phyloP scores from a whole-genome alignment of 2,113 vertebrate genomes.

The Tenrec ecaudatus region DNA sequence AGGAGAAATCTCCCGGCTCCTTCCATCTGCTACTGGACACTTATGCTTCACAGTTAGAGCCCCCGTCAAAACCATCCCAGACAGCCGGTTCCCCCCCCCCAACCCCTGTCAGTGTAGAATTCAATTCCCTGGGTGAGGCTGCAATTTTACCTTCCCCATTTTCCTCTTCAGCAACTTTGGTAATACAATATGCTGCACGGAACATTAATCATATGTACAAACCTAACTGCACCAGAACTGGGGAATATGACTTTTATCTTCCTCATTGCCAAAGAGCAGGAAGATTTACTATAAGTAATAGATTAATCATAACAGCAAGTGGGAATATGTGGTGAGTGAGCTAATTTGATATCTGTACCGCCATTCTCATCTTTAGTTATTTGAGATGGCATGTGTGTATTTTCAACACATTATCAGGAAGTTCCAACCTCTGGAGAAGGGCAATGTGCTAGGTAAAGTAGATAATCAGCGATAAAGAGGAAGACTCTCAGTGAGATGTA shows the following conservation, averaged over 20 bases:
- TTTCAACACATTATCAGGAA: background rate
- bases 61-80: background rate
- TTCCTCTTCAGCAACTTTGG: conserved; percentile 1
- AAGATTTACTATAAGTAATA: background rate
- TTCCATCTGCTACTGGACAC: background rate
- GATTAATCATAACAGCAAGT: background rate
- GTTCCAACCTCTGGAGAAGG: no score
- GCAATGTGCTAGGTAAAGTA: background rate
- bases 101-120: background rate
- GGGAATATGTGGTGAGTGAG: background rate
- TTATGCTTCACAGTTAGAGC: background rate
- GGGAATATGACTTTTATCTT: background rate
- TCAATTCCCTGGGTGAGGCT: background rate
- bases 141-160: background rate
- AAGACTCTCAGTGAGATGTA: background rate
- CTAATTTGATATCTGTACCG: background rate
- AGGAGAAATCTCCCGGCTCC: background rate
- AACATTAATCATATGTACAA: background rate
- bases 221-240: background rate
- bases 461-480: background rate
- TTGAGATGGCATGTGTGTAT: background rate
- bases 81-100: background rate
- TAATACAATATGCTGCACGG: background rate
- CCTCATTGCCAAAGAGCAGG: background rate
- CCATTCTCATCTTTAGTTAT: background rate